Conservation (phyloP, 2,797 vertebrate species). For the Coreius guichenoti region DNA sequence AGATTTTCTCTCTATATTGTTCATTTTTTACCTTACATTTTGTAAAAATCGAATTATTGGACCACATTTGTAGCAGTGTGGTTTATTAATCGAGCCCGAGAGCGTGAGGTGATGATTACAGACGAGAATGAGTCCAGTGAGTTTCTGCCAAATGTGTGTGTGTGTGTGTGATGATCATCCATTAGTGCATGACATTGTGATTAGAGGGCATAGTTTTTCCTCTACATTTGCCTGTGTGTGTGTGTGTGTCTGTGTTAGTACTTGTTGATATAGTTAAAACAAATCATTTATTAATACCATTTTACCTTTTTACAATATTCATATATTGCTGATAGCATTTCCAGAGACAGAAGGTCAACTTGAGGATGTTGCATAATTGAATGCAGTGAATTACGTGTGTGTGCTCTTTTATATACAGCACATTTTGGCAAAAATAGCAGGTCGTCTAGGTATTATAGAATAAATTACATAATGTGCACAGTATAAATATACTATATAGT, state of each 20-base stretch:
- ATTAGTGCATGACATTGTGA: constrained; percentile 11
- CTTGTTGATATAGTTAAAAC: background rate
- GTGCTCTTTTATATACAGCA: background rate
- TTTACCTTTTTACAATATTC: background rate
- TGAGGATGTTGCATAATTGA: background rate
- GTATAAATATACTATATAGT: background rate
- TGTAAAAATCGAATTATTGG: constrained; percentile 50
- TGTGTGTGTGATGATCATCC: background rate
- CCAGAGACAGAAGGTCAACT: background rate
- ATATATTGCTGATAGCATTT: background rate
- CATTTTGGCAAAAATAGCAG: background rate
- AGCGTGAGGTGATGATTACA: constrained; percentile 41
- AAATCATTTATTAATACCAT: background rate
- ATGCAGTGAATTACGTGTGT: background rate
- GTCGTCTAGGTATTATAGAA: background rate
- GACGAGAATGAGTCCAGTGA: background rate
- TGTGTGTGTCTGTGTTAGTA: background rate
- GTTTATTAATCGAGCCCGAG: constrained; percentile 42
- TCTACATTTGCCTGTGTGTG: background rate
- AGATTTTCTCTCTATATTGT: background rate
- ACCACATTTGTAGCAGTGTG: constrained; percentile 17
- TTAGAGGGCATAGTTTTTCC: constrained; percentile 21
- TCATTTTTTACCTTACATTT: constrained; percentile 15
- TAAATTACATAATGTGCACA: background rate
- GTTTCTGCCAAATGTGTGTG: background rate